Evolutionary conservation across 2,797 vertebrate genomes (phyloP).

Genomic region (Leptodactylus fallax): DNA sequence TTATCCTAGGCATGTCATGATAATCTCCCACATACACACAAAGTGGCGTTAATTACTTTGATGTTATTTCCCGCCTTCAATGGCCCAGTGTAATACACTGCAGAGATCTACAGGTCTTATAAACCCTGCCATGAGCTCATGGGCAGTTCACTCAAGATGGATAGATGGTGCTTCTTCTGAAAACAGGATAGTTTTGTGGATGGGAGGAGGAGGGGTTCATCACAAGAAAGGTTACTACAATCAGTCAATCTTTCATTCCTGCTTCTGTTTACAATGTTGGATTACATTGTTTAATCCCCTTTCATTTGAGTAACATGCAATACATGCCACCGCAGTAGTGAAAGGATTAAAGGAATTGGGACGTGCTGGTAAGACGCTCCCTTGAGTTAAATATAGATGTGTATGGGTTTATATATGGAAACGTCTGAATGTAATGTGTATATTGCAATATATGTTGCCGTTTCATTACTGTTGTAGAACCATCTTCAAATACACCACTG

Average conservation of each 20-base stretch:
- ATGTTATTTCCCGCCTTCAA: background rate
- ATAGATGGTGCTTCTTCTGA: background rate
- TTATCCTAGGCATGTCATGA: background rate
- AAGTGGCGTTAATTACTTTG: constrained; percentile 16
- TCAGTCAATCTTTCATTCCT: constrained; percentile 28
- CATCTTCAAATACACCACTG: background rate
- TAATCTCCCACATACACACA: background rate
- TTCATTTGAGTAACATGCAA: constrained; percentile 49
- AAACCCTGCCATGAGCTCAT: background rate
- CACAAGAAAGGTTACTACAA: background rate
- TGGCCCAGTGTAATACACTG: constrained; percentile 2
- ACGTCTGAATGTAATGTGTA: background rate
- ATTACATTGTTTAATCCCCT: constrained; percentile 43
- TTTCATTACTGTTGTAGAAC: background rate
- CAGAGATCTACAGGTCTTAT: background rate
- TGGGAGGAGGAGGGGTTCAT: background rate
- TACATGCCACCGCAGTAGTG: background rate
- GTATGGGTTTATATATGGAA: background rate
- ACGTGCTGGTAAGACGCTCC: constrained; percentile 11
- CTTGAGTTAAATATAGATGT: background rate
- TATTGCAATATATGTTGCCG: background rate
- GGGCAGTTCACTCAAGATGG: background rate
- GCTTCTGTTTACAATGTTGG: constrained; percentile 45
- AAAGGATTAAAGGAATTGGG: constrained; percentile 40
- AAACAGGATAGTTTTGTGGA: background rate